A percentile compares a stretch with the other conserved stretches of the same genome.
Conservation (phyloP, 2,113 vertebrate genomes). For the Calypte anna region DNA sequence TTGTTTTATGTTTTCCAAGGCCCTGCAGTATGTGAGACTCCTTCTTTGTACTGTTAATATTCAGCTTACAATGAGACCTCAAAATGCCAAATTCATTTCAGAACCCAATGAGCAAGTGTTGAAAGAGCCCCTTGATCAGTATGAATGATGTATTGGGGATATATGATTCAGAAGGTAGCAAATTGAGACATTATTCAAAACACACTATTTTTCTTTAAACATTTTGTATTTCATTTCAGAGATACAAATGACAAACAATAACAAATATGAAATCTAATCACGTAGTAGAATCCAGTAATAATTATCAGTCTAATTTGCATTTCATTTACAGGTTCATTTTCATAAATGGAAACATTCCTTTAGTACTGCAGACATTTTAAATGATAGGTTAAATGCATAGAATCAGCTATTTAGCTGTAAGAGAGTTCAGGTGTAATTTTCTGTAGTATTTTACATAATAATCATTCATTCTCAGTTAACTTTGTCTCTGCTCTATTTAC, state of each 20-base stretch:
- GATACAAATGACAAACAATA: not conserved
- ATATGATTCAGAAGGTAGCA: not conserved
- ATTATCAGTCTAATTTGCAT: not conserved
- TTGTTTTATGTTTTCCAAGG: slow-evolving; percentile 52
- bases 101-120: not conserved
- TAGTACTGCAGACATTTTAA: not conserved
- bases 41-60: slow-evolving; percentile 27
- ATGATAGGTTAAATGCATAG: not conserved
- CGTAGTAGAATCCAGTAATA: not conserved
- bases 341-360: not conserved
- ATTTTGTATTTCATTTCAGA: not conserved
- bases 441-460: not conserved
- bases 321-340: not conserved
- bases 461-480: not conserved
- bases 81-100: not conserved
- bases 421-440: not conserved
- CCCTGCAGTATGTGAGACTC: not conserved
- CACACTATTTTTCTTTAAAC: not conserved
- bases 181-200: not conserved
- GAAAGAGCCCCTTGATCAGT: not conserved
- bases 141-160: not conserved
- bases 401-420: not conserved
- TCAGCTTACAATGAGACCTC: not conserved
- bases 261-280: not conserved
- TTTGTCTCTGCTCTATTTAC: not conserved